phyloP scores from a whole-genome alignment of 2,113 vertebrate genomes.

The Pachycephala philippinensis region DNA sequence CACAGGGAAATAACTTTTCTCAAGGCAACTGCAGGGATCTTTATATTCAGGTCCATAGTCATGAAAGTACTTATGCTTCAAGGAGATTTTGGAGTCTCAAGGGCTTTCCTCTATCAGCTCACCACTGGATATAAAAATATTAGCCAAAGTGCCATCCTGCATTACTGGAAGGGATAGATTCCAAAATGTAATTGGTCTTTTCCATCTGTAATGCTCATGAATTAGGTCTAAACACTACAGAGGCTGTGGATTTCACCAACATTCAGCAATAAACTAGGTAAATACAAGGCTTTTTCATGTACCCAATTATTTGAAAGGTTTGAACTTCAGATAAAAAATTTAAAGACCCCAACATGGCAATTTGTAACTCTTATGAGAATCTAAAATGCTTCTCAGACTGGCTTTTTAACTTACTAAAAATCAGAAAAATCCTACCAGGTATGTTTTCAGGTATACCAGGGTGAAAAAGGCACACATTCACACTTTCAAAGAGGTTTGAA shows the following conservation, averaged over 20 bases:
- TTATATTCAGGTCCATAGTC: not conserved
- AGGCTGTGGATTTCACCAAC: not conserved
- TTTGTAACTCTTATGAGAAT: not conserved
- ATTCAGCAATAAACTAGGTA: not conserved
- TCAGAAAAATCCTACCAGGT: not conserved
- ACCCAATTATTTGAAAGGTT: not conserved
- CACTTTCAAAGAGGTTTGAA: not conserved
- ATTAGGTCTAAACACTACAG: not conserved
- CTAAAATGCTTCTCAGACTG: not conserved
- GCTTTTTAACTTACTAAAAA: not conserved
- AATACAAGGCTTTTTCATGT: not conserved
- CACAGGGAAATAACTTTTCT: not conserved
- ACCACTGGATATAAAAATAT: not conserved
- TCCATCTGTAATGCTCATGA: not conserved
- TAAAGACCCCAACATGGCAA: not conserved
- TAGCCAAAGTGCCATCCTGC: not conserved
- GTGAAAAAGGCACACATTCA: not conserved
- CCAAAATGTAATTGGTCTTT: not conserved
- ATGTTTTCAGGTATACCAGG: not conserved
- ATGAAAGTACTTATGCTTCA: not conserved
- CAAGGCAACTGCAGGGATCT: not conserved
- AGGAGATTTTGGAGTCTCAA: not conserved
- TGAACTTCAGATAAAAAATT: not conserved
- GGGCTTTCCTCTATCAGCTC: not conserved
- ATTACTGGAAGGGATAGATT: not conserved